Evolutionary conservation across 2,888 invertebrate species (phyloP), one percentile per base, ranked within the genome.

Genomic region (Drosophila limbata): DNA sequence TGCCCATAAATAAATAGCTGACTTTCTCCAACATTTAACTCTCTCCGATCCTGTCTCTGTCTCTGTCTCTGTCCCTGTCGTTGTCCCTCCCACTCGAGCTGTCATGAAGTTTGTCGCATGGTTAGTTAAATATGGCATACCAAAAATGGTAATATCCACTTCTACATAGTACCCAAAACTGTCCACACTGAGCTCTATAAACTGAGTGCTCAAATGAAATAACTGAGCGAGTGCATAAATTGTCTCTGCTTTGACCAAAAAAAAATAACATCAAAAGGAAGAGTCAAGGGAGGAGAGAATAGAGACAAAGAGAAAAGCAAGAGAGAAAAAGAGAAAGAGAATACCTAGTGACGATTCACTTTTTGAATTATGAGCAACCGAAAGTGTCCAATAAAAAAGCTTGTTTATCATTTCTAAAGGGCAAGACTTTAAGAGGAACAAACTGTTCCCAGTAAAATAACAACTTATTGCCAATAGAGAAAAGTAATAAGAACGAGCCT

Each of bases 31-130:
- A 3, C 21, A 28, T 28, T 28, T 28, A 28, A 28, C 35, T 13
- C 40, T 10, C 33, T 25, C 19, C 10, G 37, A 37, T n/a, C 52
- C 48, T 9, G 39, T 28, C 35, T 17, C 60, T 15, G 15, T 13
- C 33, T 6, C 21, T 11, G n/a, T n/a, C n/a, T 59, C 65, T 25
- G 25, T 25, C 25, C 25, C 25, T 25, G 25, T 25, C 25, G 25
- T 25, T 25, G 25, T 13, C 33, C 15, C 21, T 9, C 62, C 65
- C 60, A 39, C 47, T 21, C 47, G 40, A 50, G 25, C 68, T 73
- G 56, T 57, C 78, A 83, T 67, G 84, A 74, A 85, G 84, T 70
- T 83, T 83, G 88, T 88, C 86, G 81, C 84, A 69, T 65, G 71
- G 69, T 70, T 72, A 71, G 69, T 68, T 64, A 57, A 62, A 56